phyloP scores from a whole-genome alignment of 2,888 invertebrate species.

The Sthenelais limicola region DNA sequence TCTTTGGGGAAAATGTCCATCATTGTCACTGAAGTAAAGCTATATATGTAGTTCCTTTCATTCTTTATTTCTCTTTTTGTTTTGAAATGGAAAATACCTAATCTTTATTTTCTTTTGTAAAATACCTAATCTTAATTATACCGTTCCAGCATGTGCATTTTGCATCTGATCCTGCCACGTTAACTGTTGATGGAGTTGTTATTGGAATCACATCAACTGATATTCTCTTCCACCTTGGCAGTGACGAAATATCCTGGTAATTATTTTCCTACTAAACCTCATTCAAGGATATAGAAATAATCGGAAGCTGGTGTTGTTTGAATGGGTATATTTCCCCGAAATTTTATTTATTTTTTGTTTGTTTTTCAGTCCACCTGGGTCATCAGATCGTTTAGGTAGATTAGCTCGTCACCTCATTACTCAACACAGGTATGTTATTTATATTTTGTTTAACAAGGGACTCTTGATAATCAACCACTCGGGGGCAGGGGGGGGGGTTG shows the following conservation, averaged over 20 bases:
- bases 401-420: slow-evolving; percentile 82
- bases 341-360: background rate
- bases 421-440: slow-evolving; percentile 77
- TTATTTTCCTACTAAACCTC: no score
- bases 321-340: background rate
- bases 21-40: no score
- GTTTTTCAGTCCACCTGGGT: slow-evolving; percentile 57
- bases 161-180: slow-evolving; percentile 85
- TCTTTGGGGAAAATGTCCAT: no score
- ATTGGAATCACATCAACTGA: slow-evolving; percentile 88
- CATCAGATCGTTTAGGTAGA: slow-evolving; percentile 81
- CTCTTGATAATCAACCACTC: no score
- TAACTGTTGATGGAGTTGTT: slow-evolving; percentile 83
- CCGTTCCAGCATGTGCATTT: slow-evolving; percentile 73
- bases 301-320: no score
- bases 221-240: slow-evolving; percentile 85
- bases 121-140: no score
- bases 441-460: background rate
- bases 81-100: no score
- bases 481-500: no score
- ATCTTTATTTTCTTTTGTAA: no score
- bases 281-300: no score
- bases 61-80: no score
- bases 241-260: slow-evolving; percentile 84
- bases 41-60: no score